Percentiles rank a stretch among this genome's conserved stretches.
phyloP scores from a whole-genome alignment of 2,888 invertebrate genomes.

The Rhabditoides inermis region DNA sequence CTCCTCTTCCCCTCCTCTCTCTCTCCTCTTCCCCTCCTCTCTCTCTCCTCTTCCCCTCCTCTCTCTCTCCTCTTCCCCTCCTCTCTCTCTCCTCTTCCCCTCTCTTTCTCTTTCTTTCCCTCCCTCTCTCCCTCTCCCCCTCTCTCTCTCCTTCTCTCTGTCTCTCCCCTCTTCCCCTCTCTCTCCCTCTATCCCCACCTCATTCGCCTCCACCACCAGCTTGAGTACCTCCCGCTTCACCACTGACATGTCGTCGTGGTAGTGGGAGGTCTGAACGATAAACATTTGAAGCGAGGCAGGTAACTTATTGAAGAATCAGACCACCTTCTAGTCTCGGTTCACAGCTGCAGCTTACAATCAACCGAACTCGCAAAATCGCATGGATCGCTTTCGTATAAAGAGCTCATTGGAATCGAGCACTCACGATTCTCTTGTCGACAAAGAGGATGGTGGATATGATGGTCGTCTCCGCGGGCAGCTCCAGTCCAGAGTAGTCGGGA shows the following conservation, averaged over 20 bases:
- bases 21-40: no score
- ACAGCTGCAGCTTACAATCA: neutral
- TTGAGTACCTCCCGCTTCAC: slow-evolving; percentile 37
- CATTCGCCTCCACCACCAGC: slow-evolving; percentile 43
- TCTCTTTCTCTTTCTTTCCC: no score
- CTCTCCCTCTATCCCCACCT: slow-evolving; percentile 13
- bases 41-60: no score
- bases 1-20: no score
- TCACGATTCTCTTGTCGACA: slow-evolving; percentile 35
- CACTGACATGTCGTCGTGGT: slow-evolving; percentile 35
- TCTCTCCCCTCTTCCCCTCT: neutral
- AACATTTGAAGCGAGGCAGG: no score
- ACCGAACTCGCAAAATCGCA: neutral
- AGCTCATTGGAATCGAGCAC: neutral
- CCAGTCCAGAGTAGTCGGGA: slow-evolving; percentile 33
- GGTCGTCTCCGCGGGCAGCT: slow-evolving; percentile 9
- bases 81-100: no score
- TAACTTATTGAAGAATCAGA: slow-evolving; percentile 9
- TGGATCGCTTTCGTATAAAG: neutral
- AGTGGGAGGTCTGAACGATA: slow-evolving; percentile 43
- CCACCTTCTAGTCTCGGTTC: slow-evolving; percentile 1
- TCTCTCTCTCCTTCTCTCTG: no score
- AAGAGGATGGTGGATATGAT: slow-evolving; percentile 14
- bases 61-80: no score
- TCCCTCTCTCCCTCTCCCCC: no score